phyloP scores from a whole-genome alignment of 2,797 vertebrate genomes.

The Oreochromis mossambicus region DNA sequence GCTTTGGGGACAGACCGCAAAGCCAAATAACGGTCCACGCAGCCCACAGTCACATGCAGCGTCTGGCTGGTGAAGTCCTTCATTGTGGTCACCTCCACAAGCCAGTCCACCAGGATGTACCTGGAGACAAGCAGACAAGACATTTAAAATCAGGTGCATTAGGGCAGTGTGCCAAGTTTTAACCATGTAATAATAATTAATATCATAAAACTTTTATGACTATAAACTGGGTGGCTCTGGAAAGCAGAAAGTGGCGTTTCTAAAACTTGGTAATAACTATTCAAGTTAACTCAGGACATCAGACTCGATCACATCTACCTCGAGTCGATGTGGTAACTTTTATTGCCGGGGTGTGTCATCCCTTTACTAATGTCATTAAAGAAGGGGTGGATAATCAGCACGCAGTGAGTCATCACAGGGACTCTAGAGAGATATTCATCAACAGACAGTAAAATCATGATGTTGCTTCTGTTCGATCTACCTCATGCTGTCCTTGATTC shows the following conservation, averaged over 20 bases:
- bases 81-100: slow-evolving; percentile 97
- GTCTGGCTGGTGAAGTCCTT: slow-evolving; percentile 95
- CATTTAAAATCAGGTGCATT: no score
- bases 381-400: background rate
- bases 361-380: background rate
- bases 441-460: background rate
- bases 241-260: background rate
- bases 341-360: background rate
- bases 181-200: background rate
- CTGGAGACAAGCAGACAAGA: slow-evolving; percentile 56
- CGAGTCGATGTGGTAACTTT: background rate
- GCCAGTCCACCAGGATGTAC: slow-evolving; percentile 97
- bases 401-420: background rate
- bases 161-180: background rate
- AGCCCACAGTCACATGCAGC: slow-evolving; percentile 90
- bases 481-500: slow-evolving; percentile 98
- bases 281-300: background rate
- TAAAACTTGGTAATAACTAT: background rate
- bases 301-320: background rate
- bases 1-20: slow-evolving; percentile 85
- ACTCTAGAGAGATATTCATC: background rate
- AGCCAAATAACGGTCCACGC: slow-evolving; percentile 91
- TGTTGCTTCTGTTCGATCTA: slow-evolving; percentile 39
- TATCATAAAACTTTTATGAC: background rate
- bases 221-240: background rate